Percentiles rank a stretch among this genome's conserved stretches.
Evolutionary conservation across 2,888 invertebrate species (phyloP).

Genomic region (Dynastes maya): DNA sequence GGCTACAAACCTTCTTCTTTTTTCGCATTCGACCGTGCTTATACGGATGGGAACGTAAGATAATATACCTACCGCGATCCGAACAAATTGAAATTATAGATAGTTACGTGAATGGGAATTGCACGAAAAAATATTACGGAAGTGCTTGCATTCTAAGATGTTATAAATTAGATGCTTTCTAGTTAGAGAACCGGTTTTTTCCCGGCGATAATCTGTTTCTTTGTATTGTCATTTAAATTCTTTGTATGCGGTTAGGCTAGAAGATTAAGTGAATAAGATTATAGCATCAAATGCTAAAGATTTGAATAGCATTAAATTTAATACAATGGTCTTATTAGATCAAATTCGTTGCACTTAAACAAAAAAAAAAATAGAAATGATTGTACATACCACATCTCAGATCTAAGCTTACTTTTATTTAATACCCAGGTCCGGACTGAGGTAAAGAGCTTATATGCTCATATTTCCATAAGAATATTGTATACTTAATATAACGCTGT

Average conservation of each 20-base stretch:
- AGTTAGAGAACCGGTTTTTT: constrained; percentile 3
- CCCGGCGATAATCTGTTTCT: background rate
- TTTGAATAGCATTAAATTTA: background rate
- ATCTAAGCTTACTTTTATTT: too few species aligned
- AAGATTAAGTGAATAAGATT: background rate
- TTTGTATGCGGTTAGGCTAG: background rate
- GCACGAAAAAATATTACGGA: constrained; percentile 12
- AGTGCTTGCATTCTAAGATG: background rate
- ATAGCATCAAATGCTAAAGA: background rate
- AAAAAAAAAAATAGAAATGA: too few species aligned
- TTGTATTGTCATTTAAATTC: background rate
- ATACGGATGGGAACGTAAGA: background rate
- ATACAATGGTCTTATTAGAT: background rate
- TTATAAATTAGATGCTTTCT: background rate
- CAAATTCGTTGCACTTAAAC: too few species aligned
- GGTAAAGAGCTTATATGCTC: too few species aligned
- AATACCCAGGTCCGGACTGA: too few species aligned
- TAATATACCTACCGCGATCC: background rate
- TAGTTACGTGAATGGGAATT: constrained; percentile 3
- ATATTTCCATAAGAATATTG: too few species aligned
- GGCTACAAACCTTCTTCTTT: constrained; percentile 1
- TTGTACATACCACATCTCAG: too few species aligned
- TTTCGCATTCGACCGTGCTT: constrained; percentile 9
- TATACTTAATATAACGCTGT: too few species aligned
- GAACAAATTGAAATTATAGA: constrained; percentile 29